phyloP scores from a whole-genome alignment of 2,797 vertebrate genomes.

The Sebastes hopkinsi region DNA sequence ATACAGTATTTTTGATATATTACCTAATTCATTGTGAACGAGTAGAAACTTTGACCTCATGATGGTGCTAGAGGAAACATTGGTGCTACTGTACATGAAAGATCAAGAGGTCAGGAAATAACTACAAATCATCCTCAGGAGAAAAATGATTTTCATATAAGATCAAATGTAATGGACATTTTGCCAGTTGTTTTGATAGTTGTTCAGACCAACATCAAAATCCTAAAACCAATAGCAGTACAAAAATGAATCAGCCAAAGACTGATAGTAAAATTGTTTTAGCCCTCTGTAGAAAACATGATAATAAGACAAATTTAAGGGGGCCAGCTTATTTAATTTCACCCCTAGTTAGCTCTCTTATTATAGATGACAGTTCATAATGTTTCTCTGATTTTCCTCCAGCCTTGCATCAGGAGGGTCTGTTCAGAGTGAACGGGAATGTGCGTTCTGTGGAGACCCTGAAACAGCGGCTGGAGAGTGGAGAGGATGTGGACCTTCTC shows the following conservation, averaged over 20 bases:
- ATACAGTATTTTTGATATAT: neutral
- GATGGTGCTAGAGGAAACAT: neutral
- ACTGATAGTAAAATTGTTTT: neutral
- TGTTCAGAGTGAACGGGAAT: constrained; percentile 93
- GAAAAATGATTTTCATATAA: neutral
- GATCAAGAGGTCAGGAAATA: neutral
- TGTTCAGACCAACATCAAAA: neutral
- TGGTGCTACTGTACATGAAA: neutral
- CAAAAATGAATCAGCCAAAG: neutral
- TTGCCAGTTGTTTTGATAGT: neutral
- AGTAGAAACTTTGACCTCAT: neutral
- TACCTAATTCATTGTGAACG: neutral
- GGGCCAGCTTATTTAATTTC: rapidly evolving
- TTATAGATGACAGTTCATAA: neutral
- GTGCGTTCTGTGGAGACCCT: constrained; percentile 87
- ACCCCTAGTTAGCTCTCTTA: neutral
- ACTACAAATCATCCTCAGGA: neutral
- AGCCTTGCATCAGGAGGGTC: constrained; percentile 92
- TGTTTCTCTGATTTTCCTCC: constrained; percentile 28
- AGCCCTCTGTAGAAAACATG: neutral
- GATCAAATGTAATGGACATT: neutral
- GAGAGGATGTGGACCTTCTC: constrained; percentile 81
- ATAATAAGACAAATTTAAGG: neutral
- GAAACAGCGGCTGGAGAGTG: constrained; percentile 84
- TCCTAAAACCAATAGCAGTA: neutral